phyloP scores from a whole-genome alignment of 2,797 vertebrate genomes.

The Antennarius maculatus region DNA sequence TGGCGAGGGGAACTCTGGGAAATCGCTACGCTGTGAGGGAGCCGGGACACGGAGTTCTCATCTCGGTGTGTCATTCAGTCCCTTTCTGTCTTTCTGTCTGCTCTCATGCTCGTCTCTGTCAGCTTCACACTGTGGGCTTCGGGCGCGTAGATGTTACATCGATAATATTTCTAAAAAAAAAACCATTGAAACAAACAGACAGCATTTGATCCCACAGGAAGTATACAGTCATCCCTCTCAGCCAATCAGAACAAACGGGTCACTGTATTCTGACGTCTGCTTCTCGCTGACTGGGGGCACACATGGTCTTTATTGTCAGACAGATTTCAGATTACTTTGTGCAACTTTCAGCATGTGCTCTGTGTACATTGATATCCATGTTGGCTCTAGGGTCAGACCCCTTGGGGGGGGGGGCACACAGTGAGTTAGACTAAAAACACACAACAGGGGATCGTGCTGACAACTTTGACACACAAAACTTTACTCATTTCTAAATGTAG shows the following conservation, averaged over 20 bases:
- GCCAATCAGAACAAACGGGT: conserved; percentile 42
- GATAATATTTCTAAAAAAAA: conserved; percentile 27
- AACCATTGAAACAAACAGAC: conserved; percentile 41
- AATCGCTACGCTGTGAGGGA: conserved; percentile 46
- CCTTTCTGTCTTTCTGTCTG: conserved; percentile 33
- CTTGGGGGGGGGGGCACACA: too few relatives aligned
- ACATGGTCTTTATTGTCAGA: conserved; percentile 26
- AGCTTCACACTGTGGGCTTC: conserved; percentile 33
- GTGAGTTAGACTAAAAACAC: too few relatives aligned
- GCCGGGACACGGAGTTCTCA: conserved; percentile 43
- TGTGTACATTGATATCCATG: background rate
- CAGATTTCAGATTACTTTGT: conserved; percentile 16
- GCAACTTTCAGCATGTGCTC: background rate
- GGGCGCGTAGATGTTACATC: conserved; percentile 43
- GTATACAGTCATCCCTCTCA: conserved; percentile 27
- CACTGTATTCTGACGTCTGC: conserved; percentile 46
- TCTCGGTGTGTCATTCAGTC: conserved; percentile 22
- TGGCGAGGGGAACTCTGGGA: conserved; percentile 48
- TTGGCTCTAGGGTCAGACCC: too few relatives aligned
- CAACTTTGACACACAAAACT: too few relatives aligned
- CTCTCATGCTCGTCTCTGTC: conserved; percentile 49
- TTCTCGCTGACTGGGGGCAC: conserved; percentile 39
- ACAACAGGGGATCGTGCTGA: too few relatives aligned
- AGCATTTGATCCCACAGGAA: conserved; percentile 22
- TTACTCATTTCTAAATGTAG: too few relatives aligned